These are phyloP conservation scores for Genyomyrus donnyi DNA, from an alignment of 2,113 vertebrate species.

Conservation along the genomic window DNA sequence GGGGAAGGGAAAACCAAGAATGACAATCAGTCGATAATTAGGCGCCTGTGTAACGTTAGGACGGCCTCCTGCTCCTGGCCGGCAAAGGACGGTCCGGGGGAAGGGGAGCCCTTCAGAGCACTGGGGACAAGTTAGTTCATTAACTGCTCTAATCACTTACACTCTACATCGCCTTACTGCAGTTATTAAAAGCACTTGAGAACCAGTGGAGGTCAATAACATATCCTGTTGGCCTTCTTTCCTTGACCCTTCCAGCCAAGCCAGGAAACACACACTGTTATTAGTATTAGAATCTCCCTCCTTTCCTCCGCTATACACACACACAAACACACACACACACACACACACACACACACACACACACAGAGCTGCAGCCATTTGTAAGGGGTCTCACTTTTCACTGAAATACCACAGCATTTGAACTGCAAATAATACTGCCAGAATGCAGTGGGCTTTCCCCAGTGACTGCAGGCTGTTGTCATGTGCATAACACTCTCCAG, in stretches of 20 bases:
- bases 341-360: neutral
- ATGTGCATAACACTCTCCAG: conserved; percentile 14
- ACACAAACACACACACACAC: neutral
- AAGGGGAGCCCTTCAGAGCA: neutral
- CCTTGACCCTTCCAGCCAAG: neutral
- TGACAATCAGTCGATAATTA: neutral
- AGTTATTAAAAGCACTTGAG: neutral
- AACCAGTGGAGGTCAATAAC: neutral
- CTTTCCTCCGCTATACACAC: neutral
- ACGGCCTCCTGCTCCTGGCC: neutral
- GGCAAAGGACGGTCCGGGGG: neutral
- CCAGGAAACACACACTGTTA: neutral
- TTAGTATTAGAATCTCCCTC: neutral
- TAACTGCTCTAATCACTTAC: neutral
- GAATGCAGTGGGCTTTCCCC: neutral
- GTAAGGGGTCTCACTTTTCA: neutral
- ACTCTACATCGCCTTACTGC: neutral
- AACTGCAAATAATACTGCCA: neutral
- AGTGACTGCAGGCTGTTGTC: neutral
- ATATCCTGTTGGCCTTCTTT: neutral
- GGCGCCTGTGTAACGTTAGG: neutral
- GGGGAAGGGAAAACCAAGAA: neutral
- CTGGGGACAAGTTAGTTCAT: neutral
- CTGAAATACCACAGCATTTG: neutral
- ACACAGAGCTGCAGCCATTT: neutral